These are phyloP conservation scores for Matsumurasca onukii DNA, from an alignment of 1,140 invertebrate species.

Conservation along the genomic window DNA sequence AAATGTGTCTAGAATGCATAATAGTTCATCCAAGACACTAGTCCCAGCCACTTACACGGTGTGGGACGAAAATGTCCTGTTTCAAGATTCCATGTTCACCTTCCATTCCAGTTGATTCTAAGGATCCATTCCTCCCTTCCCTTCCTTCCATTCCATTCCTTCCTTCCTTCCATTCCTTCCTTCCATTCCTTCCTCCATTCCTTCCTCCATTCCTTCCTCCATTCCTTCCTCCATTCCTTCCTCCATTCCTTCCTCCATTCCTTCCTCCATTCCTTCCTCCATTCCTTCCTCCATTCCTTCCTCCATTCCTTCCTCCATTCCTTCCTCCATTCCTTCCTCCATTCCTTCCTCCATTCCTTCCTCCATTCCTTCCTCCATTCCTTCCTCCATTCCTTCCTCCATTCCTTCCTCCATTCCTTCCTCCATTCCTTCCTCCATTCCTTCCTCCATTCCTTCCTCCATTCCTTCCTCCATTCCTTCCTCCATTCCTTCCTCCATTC, in stretches of 20 bases:
- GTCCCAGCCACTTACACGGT: too few relatives aligned
- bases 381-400: neutral
- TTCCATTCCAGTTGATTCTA: too few relatives aligned
- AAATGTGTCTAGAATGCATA: too few relatives aligned
- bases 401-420: neutral
- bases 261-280: neutral
- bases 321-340: neutral
- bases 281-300: neutral
- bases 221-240: neutral
- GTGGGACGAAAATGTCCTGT: too few relatives aligned
- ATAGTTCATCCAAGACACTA: too few relatives aligned
- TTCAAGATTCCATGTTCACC: too few relatives aligned
- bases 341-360: neutral
- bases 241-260: neutral
- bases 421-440: neutral
- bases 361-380: neutral
- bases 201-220: neutral
- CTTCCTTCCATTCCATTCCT: too few relatives aligned
- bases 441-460: too few relatives aligned
- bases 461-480: constrained; percentile 4
- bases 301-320: neutral
- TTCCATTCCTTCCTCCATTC: neutral
- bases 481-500: constrained; percentile 6
- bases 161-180: neutral
- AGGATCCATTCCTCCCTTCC: neutral